Evolutionary conservation across 1,140 invertebrate genomes (phyloP).

Genomic region (Epicauta chinensis): DNA sequence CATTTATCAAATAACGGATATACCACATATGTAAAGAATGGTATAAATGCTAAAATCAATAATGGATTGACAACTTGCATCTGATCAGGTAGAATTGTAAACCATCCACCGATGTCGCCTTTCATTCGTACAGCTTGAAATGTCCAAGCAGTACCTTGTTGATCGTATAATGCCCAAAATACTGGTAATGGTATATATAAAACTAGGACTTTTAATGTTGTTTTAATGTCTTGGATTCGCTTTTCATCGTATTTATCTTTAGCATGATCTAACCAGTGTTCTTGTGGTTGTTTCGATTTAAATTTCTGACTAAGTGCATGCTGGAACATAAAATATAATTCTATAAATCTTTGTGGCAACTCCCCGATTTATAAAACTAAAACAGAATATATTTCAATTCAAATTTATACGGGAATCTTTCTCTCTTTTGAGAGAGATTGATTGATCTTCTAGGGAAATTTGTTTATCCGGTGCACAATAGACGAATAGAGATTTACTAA

Average conservation of each 20-base stretch:
- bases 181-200: conserved; percentile 79
- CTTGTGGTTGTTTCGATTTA: conserved; percentile 47
- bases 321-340: too few species aligned
- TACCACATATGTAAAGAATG: conserved; percentile 70
- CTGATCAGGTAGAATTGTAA: conserved; percentile 78
- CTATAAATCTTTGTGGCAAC: too few species aligned
- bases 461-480: too few species aligned
- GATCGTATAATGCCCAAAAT: conserved; percentile 86
- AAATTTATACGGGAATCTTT: too few species aligned
- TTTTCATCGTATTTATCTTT: conserved; percentile 61
- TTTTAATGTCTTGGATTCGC: conserved; percentile 71
- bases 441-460: too few species aligned
- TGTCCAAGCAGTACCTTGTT: conserved; percentile 91
- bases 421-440: too few species aligned
- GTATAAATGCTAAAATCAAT: conserved; percentile 79
- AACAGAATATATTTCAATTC: too few species aligned
- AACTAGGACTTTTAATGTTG: conserved; percentile 62
- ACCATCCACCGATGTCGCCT: conserved; percentile 65
- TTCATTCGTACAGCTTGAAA: conserved; percentile 89
- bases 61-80: conserved; percentile 82
- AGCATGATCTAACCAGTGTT: conserved; percentile 80
- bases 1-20: conserved; percentile 53
- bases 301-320: conserved; percentile 42
- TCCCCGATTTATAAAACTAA: too few species aligned
- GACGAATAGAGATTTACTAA: conserved; percentile 57